Conservation (phyloP, 2,888 invertebrate genomes). For the Ypsolopha sequella region DNA sequence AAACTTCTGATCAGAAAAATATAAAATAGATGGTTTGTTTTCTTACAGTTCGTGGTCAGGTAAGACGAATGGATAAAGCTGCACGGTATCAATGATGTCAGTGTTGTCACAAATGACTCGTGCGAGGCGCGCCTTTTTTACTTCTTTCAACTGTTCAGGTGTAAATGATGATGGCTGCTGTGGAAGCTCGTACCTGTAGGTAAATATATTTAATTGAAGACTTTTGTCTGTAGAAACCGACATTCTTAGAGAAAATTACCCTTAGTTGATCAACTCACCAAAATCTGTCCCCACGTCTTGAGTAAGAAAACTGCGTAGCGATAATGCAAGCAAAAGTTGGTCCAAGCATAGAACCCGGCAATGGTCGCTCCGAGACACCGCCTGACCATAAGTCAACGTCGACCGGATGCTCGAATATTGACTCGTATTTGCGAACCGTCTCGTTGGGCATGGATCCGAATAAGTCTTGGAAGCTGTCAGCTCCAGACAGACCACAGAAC, state of each 20-base stretch:
- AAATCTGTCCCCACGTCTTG: slow-evolving; percentile 91
- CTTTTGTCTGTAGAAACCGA: background rate
- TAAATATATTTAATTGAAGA: background rate
- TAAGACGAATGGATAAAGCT: slow-evolving; percentile 92
- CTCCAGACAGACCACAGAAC: slow-evolving; percentile 87
- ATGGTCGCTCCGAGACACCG: slow-evolving; percentile 90
- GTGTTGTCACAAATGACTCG: slow-evolving; percentile 93
- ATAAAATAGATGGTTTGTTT: background rate
- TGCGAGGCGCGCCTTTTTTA: slow-evolving; percentile 84
- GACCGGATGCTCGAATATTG: slow-evolving; percentile 89
- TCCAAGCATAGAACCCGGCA: slow-evolving; percentile 93
- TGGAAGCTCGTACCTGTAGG: slow-evolving; percentile 82
- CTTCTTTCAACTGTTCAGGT: slow-evolving; percentile 85
- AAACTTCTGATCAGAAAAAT: too few relatives aligned
- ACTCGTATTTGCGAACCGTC: slow-evolving; percentile 84
- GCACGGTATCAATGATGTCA: slow-evolving; percentile 91
- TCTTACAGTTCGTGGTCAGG: slow-evolving; percentile 95
- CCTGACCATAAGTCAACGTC: slow-evolving; percentile 97
- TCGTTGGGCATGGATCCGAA: slow-evolving; percentile 91
- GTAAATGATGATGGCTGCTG: slow-evolving; percentile 94
- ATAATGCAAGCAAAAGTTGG: slow-evolving; percentile 96
- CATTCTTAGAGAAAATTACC: background rate
- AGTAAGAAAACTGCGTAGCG: slow-evolving; percentile 91
- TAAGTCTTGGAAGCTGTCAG: slow-evolving; percentile 83
- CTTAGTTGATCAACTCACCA: slow-evolving; percentile 69